Conservation (phyloP, 2,113 vertebrate genomes). For the Syngnathus typhle region DNA sequence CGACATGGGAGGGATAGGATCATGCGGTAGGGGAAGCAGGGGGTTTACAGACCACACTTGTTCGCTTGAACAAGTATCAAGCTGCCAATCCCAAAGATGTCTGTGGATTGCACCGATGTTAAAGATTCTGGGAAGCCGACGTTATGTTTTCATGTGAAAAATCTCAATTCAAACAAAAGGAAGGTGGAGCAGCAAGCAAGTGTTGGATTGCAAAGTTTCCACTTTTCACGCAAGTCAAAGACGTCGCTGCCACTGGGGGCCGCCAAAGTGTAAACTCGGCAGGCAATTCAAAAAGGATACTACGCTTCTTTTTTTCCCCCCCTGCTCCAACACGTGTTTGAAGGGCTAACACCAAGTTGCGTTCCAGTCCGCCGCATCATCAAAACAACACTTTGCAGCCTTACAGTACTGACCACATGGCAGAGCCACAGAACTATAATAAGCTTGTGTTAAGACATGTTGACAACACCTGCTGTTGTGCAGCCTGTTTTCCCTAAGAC, state of each 20-base stretch:
- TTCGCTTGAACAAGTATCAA: conserved; percentile 27
- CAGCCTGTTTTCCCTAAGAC: conserved; percentile 7
- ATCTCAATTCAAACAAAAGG: neutral
- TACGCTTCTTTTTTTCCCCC: neutral
- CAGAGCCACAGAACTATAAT: conserved; percentile 13
- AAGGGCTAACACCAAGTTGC: conserved; percentile 14
- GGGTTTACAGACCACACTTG: conserved; percentile 16
- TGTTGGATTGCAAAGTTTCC: neutral
- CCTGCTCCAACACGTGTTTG: conserved; percentile 5
- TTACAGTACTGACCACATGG: conserved; percentile 19
- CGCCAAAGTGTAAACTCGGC: conserved; percentile 26
- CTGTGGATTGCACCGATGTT: neutral
- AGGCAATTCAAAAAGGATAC: neutral
- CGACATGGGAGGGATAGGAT: conserved; percentile 36
- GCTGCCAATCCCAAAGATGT: neutral
- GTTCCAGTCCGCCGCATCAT: conserved; percentile 1
- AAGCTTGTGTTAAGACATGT: conserved; percentile 14
- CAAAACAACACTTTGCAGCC: conserved; percentile 17
- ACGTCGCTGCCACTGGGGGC: conserved; percentile 33
- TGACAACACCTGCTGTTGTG: conserved; percentile 37
- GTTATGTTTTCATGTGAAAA: neutral
- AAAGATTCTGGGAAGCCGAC: neutral
- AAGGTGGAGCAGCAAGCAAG: neutral
- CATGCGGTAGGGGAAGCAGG: conserved; percentile 7
- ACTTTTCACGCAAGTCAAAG: neutral